Conservation (phyloP, 2,888 invertebrate genomes). For the Eucriotettix oculatus region DNA sequence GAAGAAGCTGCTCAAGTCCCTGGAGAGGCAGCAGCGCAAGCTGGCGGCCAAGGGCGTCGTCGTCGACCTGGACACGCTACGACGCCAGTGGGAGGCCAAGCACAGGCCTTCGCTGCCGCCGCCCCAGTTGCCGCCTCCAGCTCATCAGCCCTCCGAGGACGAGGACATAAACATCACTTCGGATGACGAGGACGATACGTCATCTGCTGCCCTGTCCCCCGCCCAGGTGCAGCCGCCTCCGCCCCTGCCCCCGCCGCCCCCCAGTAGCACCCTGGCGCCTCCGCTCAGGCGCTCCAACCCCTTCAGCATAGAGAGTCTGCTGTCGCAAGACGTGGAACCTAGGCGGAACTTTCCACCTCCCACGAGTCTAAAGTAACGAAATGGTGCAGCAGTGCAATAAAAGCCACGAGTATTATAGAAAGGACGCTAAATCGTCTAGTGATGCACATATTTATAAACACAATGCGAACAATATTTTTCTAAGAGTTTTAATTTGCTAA, state of each 20-base stretch:
- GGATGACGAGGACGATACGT: constrained; percentile 36
- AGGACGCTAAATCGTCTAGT: too few relatives aligned
- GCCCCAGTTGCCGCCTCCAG: constrained; percentile 18
- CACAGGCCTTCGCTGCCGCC: constrained; percentile 16
- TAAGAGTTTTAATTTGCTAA: too few relatives aligned
- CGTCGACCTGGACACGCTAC: constrained; percentile 70
- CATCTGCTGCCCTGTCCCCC: constrained; percentile 42
- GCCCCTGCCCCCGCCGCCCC: background rate
- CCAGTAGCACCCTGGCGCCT: background rate
- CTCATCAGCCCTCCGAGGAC: background rate
- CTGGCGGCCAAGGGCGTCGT: constrained; percentile 80
- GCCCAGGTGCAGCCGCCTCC: background rate
- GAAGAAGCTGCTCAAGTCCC: constrained; percentile 80
- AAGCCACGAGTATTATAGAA: too few relatives aligned
- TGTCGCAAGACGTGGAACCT: constrained; percentile 7
- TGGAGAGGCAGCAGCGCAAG: constrained; percentile 84
- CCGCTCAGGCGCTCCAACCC: background rate
- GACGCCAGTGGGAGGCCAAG: constrained; percentile 71
- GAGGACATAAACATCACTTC: constrained; percentile 13
- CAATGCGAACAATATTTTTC: too few relatives aligned
- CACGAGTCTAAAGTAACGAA: too few relatives aligned
- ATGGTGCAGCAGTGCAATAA: too few relatives aligned
- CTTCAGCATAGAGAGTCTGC: constrained; percentile 16
- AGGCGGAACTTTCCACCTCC: too few relatives aligned
- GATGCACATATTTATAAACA: too few relatives aligned